Evolutionary conservation across 2,113 vertebrate genomes (phyloP).

Genomic region (Podarcis muralis): DNA sequence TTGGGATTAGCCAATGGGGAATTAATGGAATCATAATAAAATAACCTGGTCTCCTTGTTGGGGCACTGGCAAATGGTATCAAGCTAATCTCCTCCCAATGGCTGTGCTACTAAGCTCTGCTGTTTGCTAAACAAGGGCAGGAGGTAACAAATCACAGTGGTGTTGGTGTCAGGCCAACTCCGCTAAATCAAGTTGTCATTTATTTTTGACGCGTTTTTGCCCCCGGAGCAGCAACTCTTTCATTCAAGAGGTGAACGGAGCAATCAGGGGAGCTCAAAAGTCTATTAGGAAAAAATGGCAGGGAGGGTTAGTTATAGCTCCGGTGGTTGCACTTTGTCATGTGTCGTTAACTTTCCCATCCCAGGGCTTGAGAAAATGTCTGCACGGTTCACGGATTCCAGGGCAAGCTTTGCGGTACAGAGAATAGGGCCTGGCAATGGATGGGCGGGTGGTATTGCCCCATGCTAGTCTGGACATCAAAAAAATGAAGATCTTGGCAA

Average conservation of each 20-base stretch:
- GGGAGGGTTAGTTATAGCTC: constrained; percentile 68
- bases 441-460: not conserved
- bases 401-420: constrained; percentile 41
- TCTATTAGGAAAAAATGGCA: constrained; percentile 69
- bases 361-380: constrained; percentile 49
- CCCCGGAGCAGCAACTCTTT: constrained; percentile 64
- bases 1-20: not conserved
- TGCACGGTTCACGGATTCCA: constrained; percentile 53
- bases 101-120: constrained; percentile 32
- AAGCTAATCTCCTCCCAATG: constrained; percentile 44
- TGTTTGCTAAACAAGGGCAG: constrained; percentile 55
- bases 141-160: constrained; percentile 69
- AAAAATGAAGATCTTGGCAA: no score
- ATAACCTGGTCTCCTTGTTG: not conserved
- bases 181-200: constrained; percentile 74
- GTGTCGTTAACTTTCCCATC: constrained; percentile 65
- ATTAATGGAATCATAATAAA: not conserved
- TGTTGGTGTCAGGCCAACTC: constrained; percentile 65
- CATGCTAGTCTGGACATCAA: not conserved
- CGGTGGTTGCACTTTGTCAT: constrained; percentile 64
- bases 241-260: constrained; percentile 61
- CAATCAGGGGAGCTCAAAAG: constrained; percentile 70
- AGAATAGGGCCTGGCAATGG: constrained; percentile 46
- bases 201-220: constrained; percentile 69
- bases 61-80: constrained; percentile 16